Evolutionary conservation across 2,888 invertebrate genomes (phyloP).

Genomic region (Strigamia transsilvanica): DNA sequence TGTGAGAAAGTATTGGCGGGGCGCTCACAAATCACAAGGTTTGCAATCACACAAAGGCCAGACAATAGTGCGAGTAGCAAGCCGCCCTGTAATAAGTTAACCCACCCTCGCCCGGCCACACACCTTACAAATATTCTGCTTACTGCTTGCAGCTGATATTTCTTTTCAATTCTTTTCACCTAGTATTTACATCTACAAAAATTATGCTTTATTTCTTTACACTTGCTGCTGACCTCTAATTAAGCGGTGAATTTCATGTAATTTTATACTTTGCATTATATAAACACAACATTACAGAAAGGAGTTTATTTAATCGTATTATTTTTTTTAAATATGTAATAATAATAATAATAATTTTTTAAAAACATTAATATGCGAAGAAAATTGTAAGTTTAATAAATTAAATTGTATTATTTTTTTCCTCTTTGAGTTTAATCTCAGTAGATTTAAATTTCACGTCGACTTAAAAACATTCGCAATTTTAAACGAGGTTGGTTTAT

Average conservation of each 20-base stretch:
- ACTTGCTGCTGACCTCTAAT: conserved; percentile 7
- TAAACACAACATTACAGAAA: background rate
- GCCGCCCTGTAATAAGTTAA: conserved; percentile 40
- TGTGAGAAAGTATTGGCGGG: conserved; percentile 40
- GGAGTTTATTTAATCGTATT: background rate
- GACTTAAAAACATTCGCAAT: conserved; percentile 12
- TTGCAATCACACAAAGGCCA: conserved; percentile 16
- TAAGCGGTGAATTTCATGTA: conserved; percentile 8
- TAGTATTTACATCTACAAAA: conserved; percentile 28
- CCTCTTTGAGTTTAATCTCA: background rate
- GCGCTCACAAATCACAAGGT: conserved; percentile 43
- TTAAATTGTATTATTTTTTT: background rate
- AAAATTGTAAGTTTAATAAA: background rate
- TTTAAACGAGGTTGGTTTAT: conserved; percentile 31
- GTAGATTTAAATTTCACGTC: conserved; percentile 7
- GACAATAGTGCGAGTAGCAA: conserved; percentile 38
- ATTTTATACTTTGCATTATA: conserved; percentile 1
- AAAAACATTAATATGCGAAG: background rate
- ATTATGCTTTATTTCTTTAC: conserved; percentile 37
- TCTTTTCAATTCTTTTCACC: conserved; percentile 22
- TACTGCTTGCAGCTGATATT: background rate
- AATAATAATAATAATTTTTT: background rate
- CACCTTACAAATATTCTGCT: conserved; percentile 40
- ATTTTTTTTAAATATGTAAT: background rate
- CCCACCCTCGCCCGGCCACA: conserved; percentile 40